Base-by-base conservation (phyloP, 1,140 invertebrate species). In the Euura lappo region DNA sequence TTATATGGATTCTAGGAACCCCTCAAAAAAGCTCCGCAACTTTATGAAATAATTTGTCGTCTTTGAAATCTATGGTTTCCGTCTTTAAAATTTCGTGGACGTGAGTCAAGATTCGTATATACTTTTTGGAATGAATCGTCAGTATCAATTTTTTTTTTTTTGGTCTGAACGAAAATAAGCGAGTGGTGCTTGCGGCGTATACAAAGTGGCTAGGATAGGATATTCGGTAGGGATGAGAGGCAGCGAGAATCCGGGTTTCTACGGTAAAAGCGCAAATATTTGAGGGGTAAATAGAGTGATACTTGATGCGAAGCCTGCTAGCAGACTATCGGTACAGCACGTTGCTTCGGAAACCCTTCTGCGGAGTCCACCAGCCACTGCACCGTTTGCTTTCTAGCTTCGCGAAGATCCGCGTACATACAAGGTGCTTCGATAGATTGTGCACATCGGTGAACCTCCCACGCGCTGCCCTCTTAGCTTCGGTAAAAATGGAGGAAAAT, bases 251-350 rank as follows among this genome's bases (percentile, higher is more conserved):
- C 84, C 81, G 83, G 77, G 78, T 81, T 81, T 86, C 78, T 80
- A 85, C 81, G 85, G 84, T 87, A 87, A 87, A 87, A 87, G 86
- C 86, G 84, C 86, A 87, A 87, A 87, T 87, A 87, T 87, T 87
- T 87, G 85, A 87, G 83, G 84, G 85, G 85, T 85, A 87, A 87
- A 87, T 86, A 87, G 86, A 86, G 83, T 86, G 86, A 86, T 87
- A 86, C 86, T 87, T 86, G 86, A 85, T 86, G 83, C 84, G 81
- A 81, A 74, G 75, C 76, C 78, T 80, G 76, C 78, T 76, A 73
- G 65, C 51, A 60, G 51, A 60, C 75, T 78, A 78, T 74, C 73
- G 70, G 75, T 77, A 77, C 79, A 77, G 74, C 76, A 73, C 71
- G 72, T 75, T 81, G 81, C 79, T 84, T 82, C 78, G 75, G 77